Conservation (phyloP, 2,797 vertebrate species). For the Protonibea diacanthus region DNA sequence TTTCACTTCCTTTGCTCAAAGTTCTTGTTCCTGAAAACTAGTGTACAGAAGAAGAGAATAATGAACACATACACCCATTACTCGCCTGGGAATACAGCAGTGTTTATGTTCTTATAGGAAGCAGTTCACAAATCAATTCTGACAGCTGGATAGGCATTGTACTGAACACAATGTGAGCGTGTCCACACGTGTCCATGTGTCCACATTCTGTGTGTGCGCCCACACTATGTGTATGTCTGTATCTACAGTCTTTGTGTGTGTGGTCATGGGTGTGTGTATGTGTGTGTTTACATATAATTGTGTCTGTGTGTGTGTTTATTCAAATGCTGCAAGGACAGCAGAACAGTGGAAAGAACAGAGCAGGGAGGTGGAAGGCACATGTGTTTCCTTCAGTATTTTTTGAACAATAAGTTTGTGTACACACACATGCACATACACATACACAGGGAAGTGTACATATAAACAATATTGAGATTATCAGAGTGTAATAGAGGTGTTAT, state of each 20-base stretch:
- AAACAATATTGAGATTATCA: not conserved
- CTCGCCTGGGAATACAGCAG: conserved; percentile 31
- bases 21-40: conserved; percentile 19
- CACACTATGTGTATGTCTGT: not conserved
- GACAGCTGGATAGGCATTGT: conserved; percentile 58
- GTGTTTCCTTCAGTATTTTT: conserved; percentile 13
- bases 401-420: not conserved
- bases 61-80: conserved; percentile 1
- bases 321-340: not conserved
- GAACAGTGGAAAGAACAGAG: not conserved
- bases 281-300: conserved; percentile 11
- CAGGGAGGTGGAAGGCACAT: conserved; percentile 1
- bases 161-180: conserved; percentile 48
- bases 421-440: not conserved
- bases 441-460: not conserved
- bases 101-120: conserved; percentile 60
- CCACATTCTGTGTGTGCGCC: not conserved
- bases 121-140: conserved; percentile 39
- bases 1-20: conserved; percentile 14
- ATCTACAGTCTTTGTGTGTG: not conserved
- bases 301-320: conserved; percentile 9
- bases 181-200: not conserved
- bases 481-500: not conserved
- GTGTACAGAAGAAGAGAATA: not conserved
- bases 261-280: not conserved